phyloP scores from a whole-genome alignment of 2,113 vertebrate species.

The Mus pahari region DNA sequence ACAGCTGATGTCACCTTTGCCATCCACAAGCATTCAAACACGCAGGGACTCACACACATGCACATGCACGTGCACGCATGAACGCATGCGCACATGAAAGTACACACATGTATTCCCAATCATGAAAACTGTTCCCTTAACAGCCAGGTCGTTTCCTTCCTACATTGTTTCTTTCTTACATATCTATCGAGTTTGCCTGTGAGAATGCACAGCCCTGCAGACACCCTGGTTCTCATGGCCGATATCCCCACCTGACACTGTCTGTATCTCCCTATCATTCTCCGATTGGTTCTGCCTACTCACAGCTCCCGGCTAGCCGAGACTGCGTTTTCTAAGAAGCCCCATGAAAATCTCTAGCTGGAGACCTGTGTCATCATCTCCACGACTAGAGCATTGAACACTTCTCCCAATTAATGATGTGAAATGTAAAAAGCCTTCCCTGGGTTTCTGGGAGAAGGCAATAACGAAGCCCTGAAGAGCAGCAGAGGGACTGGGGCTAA shows the following conservation, averaged over 20 bases:
- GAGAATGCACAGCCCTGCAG: background rate
- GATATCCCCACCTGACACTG: background rate
- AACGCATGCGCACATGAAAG: no score
- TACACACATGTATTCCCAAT: background rate
- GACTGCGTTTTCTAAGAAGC: constrained; percentile 35
- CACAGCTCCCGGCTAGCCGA: background rate
- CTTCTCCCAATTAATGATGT: constrained; percentile 86
- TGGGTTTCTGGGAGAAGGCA: constrained; percentile 85
- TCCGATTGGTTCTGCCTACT: constrained; percentile 50
- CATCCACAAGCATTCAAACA: background rate
- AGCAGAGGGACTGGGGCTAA: constrained; percentile 89
- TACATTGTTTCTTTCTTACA: background rate
- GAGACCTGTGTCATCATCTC: constrained; percentile 45
- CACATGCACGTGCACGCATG: no score
- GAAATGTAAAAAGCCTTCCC: constrained; percentile 83
- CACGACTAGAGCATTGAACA: constrained; percentile 76
- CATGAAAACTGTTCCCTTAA: background rate
- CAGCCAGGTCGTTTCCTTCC: background rate
- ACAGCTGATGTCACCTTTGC: background rate
- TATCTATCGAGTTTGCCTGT: background rate
- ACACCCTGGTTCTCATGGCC: background rate
- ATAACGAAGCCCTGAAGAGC: constrained; percentile 88
- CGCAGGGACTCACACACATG: no score
- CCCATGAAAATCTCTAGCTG: constrained; percentile 69
- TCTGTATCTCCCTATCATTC: background rate